Evolutionary conservation across 1,140 invertebrate genomes (phyloP).

Genomic region (Ceratitis capitata): DNA sequence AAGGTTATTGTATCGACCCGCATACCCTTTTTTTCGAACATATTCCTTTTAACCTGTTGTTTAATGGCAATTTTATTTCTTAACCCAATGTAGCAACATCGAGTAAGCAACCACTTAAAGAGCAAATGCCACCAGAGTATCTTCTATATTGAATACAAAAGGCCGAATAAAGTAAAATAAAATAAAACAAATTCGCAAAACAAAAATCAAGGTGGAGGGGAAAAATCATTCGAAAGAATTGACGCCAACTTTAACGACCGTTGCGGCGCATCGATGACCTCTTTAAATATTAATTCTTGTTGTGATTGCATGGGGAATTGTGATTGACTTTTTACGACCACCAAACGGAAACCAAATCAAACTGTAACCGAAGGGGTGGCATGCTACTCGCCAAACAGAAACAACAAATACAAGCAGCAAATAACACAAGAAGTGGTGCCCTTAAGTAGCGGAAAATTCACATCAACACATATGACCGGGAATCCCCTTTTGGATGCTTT

Average conservation of each 20-base stretch:
- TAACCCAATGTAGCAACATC: not conserved
- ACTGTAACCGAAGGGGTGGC: not conserved
- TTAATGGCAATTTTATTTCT: not conserved
- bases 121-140: not conserved
- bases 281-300: conserved; percentile 46
- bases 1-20: no score
- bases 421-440: not conserved
- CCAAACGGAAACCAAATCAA: conserved; percentile 33
- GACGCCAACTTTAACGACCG: conserved; percentile 39
- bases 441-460: not conserved
- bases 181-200: conserved; percentile 8
- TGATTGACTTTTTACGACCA: conserved; percentile 43
- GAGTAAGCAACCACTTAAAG: not conserved
- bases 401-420: not conserved
- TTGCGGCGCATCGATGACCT: conserved; percentile 40
- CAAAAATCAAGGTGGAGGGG: not conserved
- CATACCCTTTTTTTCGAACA: no score
- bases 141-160: no score
- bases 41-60: not conserved
- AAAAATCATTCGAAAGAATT: not conserved
- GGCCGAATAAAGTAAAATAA: no score
- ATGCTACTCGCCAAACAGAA: not conserved
- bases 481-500: not conserved
- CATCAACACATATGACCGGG: not conserved
- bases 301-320: conserved; percentile 45